phyloP scores from a whole-genome alignment of 1,140 invertebrate species.

The Atopsyche davidsoni region DNA sequence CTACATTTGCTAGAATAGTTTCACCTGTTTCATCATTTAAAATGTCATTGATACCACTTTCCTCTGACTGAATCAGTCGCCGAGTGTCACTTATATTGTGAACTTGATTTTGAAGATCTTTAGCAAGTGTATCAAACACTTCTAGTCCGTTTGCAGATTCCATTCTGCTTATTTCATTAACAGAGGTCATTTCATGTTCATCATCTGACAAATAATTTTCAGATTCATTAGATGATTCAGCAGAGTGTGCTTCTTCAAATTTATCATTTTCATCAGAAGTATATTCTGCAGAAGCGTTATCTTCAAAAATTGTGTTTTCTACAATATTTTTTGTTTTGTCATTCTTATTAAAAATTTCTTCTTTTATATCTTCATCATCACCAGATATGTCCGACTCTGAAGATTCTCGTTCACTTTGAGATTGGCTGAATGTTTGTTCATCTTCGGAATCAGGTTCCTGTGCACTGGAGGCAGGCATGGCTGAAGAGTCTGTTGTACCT shows the following conservation, averaged over 20 bases:
- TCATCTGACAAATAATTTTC: conserved; percentile 1
- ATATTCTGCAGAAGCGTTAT: conserved; percentile 36
- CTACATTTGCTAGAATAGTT: too few species aligned
- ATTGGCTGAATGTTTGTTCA: conserved; percentile 33
- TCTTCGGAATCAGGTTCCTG: conserved; percentile 33
- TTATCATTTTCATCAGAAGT: conserved; percentile 40
- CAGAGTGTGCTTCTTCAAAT: conserved; percentile 24
- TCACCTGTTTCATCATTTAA: too few species aligned
- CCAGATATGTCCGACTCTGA: conserved; percentile 34
- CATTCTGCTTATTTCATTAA: too few species aligned
- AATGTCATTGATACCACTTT: too few species aligned
- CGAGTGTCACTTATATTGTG: not conserved
- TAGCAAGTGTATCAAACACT: conserved; percentile 18
- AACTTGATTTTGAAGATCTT: conserved; percentile 20
- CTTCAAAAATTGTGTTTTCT: conserved; percentile 34
- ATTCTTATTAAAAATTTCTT: conserved; percentile 14
- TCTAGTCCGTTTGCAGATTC: conserved; percentile 8
- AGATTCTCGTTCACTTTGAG: conserved; percentile 29
- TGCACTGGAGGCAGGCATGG: conserved; percentile 28
- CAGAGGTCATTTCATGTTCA: not conserved
- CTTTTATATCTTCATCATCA: conserved; percentile 31
- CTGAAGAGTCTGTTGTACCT: conserved; percentile 43
- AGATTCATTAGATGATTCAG: too few species aligned
- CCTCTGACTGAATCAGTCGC: not conserved
- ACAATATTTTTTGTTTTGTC: conserved; percentile 29